Percentiles rank a stretch among this genome's conserved stretches.
Conservation (phyloP, 2,797 vertebrate species). For the Ceryle rudis region DNA sequence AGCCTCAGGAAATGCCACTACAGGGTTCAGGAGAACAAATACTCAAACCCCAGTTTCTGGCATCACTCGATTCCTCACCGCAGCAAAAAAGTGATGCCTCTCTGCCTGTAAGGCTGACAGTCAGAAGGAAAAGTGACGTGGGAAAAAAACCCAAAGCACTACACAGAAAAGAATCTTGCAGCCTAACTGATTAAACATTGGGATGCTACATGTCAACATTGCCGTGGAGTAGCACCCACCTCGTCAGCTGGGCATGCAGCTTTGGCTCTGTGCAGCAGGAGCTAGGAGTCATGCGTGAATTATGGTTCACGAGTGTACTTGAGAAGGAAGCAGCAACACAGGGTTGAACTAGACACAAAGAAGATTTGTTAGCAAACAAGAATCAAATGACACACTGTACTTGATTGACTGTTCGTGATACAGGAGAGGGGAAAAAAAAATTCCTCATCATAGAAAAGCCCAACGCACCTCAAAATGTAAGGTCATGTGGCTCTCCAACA, state of each 20-base stretch:
- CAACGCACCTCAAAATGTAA: not conserved
- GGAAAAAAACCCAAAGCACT: not conserved
- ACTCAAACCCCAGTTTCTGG: not conserved
- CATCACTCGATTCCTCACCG: not conserved
- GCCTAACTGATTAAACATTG: not conserved
- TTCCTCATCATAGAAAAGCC: not conserved
- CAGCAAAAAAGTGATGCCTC: not conserved
- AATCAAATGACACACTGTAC: not conserved
- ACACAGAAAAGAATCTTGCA: not conserved
- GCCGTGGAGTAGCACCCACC: not conserved
- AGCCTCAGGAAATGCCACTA: not conserved
- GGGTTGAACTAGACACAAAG: not conserved
- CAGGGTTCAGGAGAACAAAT: not conserved
- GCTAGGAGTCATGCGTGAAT: not conserved
- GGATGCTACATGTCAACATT: not conserved
- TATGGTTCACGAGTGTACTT: not conserved
- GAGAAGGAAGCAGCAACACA: not conserved
- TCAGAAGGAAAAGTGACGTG: not conserved
- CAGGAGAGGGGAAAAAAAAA: not conserved
- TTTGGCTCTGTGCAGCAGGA: not conserved
- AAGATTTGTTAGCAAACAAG: not conserved
- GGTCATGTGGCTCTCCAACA: fast-evolving
- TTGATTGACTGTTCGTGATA: not conserved
- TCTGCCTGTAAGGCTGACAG: not conserved
- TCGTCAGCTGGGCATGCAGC: not conserved